Percentiles rank a stretch among this genome's conserved stretches.
These are phyloP conservation scores for Pagetopsis macropterus DNA, from an alignment of 2,797 vertebrate genomes.

Conservation along the genomic window DNA sequence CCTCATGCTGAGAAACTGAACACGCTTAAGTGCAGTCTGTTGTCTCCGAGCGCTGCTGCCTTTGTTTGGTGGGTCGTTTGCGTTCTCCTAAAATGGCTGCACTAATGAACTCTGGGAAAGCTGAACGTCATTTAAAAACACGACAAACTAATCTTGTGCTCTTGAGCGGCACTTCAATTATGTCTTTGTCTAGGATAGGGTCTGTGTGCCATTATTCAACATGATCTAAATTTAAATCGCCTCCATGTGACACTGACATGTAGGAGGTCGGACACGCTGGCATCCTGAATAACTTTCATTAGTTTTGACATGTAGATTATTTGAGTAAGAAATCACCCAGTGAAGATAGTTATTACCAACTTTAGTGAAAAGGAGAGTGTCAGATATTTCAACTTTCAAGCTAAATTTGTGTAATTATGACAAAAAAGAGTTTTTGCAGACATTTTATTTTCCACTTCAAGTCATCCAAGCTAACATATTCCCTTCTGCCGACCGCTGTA, in stretches of 20 bases:
- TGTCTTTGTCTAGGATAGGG: conserved; percentile 44
- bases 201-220: conserved; percentile 59
- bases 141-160: conserved; percentile 47
- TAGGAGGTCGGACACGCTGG: conserved; percentile 46
- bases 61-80: conserved; percentile 54
- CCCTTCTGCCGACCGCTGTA: conserved; percentile 51
- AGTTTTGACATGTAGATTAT: conserved; percentile 57
- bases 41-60: conserved; percentile 49
- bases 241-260: conserved; percentile 47
- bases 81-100: conserved; percentile 57
- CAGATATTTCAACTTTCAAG: conserved; percentile 38
- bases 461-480: conserved; percentile 45
- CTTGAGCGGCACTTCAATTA: conserved; percentile 69
- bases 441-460: conserved; percentile 53
- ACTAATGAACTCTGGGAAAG: conserved; percentile 57
- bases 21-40: conserved; percentile 43
- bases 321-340: conserved; percentile 45
- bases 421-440: conserved; percentile 1
- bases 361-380: conserved; percentile 25
- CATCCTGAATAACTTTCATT: conserved; percentile 59
- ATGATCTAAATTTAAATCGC: conserved; percentile 76
- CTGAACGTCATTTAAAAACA: conserved; percentile 52
- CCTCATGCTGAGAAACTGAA: conserved; percentile 51
- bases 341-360: conserved; percentile 43
- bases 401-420: not conserved